These are phyloP conservation scores for Pantherophis guttatus DNA, from an alignment of 2,113 vertebrate genomes.

Conservation along the genomic window DNA sequence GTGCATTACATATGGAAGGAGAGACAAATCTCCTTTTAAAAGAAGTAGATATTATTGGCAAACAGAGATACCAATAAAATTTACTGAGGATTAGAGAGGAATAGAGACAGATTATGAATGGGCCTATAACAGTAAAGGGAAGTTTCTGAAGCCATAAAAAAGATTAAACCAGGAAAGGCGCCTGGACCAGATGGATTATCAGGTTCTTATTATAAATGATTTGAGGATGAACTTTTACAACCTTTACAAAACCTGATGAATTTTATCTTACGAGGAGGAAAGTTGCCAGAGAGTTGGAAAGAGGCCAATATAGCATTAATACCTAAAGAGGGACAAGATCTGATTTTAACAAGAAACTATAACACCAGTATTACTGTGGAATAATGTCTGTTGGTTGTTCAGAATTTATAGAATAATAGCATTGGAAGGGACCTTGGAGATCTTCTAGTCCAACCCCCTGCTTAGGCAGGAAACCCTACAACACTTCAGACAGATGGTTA, in stretches of 20 bases:
- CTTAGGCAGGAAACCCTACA: not conserved
- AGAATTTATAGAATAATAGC: not conserved
- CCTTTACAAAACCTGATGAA: not conserved
- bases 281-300: not conserved
- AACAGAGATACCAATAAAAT: conserved; percentile 4
- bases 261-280: not conserved
- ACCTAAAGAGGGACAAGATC: not conserved
- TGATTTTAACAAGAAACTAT: not conserved
- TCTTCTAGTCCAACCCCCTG: not conserved
- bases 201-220: not conserved
- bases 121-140: not conserved
- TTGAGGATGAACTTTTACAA: not conserved
- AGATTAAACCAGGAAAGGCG: not conserved
- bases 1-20: not conserved
- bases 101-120: not conserved
- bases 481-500: not conserved
- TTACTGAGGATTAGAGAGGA: not conserved
- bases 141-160: not conserved
- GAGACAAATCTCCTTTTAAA: not conserved
- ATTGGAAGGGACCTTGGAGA: not conserved
- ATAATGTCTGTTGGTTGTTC: not conserved
- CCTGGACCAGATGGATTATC: not conserved
- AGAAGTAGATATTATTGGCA: not conserved
- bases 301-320: not conserved
- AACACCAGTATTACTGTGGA: not conserved